Conservation (phyloP, 2,797 vertebrate species). For the Cyclopterus lumpus region DNA sequence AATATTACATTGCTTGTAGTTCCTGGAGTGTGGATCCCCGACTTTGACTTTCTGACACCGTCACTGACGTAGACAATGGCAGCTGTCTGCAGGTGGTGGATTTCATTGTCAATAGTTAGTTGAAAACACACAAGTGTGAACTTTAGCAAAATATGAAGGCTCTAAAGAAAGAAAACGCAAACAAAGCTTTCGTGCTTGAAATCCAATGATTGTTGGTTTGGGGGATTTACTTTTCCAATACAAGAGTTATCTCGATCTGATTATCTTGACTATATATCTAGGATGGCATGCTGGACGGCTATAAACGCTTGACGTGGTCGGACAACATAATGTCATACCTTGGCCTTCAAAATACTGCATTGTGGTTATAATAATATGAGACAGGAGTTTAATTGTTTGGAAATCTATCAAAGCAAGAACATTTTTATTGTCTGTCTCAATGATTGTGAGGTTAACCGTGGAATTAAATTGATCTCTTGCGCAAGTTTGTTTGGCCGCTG, state of each 20-base stretch:
- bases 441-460: background rate
- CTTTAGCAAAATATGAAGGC: conserved; percentile 7
- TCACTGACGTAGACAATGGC: conserved; percentile 11
- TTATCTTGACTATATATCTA: too few relatives aligned
- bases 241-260: too few relatives aligned
- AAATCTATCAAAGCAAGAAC: background rate
- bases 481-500: background rate
- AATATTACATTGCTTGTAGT: conserved; percentile 58
- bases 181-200: background rate
- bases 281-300: too few relatives aligned
- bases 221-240: background rate
- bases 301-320: background rate
- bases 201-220: background rate
- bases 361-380: background rate
- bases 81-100: conserved; percentile 10
- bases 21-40: conserved; percentile 50
- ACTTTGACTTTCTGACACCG: conserved; percentile 54
- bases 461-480: background rate
- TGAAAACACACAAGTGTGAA: conserved; percentile 3
- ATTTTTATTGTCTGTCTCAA: background rate
- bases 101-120: conserved; percentile 7
- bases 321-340: background rate
- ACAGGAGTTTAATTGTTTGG: background rate
- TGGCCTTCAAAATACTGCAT: background rate
- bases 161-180: background rate